Conservation (phyloP, 2,113 vertebrate species). For the Hemiscyllium ocellatum region DNA sequence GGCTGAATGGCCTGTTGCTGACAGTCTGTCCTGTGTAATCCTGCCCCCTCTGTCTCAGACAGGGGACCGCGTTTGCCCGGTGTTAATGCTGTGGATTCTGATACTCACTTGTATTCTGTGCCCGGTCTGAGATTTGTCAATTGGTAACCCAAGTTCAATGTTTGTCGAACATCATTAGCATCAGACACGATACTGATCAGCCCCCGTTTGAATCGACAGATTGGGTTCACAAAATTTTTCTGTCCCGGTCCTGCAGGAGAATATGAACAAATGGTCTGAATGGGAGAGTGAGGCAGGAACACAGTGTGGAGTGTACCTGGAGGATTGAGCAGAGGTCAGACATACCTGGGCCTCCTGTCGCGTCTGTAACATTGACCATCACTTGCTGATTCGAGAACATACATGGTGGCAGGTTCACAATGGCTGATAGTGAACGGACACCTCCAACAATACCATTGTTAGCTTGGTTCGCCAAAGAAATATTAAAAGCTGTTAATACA, state of each 20-base stretch:
- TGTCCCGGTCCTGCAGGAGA: not conserved
- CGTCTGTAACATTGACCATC: not conserved
- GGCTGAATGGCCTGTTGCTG: too few relatives aligned
- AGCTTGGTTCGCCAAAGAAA: not conserved
- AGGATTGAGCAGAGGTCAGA: not conserved
- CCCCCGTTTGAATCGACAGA: conserved; percentile 43
- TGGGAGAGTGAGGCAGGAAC: not conserved
- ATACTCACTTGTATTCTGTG: conserved; percentile 49
- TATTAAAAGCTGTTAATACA: not conserved
- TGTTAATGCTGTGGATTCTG: too few relatives aligned
- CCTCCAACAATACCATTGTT: not conserved
- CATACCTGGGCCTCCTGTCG: not conserved
- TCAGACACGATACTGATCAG: conserved; percentile 45
- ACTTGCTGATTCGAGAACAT: accelerated
- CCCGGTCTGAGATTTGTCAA: conserved; percentile 44
- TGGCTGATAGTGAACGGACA: not conserved
- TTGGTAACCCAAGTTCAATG: conserved; percentile 44
- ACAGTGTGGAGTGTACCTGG: too few relatives aligned
- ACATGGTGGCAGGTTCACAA: not conserved
- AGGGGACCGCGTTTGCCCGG: too few relatives aligned
- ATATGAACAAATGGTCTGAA: not conserved
- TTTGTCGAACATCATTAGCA: conserved; percentile 39
- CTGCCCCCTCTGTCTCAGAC: too few relatives aligned
- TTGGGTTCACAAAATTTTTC: conserved; percentile 41
- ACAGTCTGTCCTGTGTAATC: too few relatives aligned